Base-by-base conservation (phyloP, 2,888 invertebrate genomes). In the Deilephila porcellus region DNA sequence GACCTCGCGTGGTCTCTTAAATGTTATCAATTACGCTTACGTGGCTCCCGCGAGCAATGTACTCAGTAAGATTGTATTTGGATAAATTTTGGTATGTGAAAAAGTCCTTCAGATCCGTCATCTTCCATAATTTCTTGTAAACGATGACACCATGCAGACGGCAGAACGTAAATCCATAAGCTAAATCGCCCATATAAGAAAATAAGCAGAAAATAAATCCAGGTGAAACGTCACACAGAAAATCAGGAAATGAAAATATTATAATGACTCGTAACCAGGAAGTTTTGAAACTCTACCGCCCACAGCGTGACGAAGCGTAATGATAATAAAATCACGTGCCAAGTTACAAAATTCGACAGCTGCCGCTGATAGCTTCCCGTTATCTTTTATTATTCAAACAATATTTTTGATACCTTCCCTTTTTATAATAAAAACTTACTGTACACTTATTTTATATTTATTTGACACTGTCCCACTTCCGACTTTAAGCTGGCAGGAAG, bases 291-390 rank as follows among this genome's bases (percentile, higher is more conserved):
- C 52, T 64, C 64, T 67, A 52, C 45, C 52, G 52, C 52, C 67
- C 52, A 67, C 67, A 67, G 67, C 67, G 45, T 67, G 67, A 52
- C 67, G 45, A 67, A 45, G 67, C 67, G 52, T 67, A 67, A 67
- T 67, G 67, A 67, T 67, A 67, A 52, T 67, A 67, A 67, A 67
- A 67, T 67, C 67, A 67, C 67, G 67, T 67, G 67, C 67, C 67
- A 67, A 67, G 5, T 67, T 67, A 45, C 67, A 67, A 67, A 67
- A 67, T 67, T 67, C 67, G 67, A 67, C 67, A 52, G 45, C 67
- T 67, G 67, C 67, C 25, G 52, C 52, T 25, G 67, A 67, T 67
- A 45, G 52, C 67, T 52, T 67, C 52, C 67, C 67, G 67, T 67
- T 67, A 67, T 67, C 52, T 67, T 67, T 67, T 67, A 67, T 67